These are phyloP conservation scores for Tillus elongatus DNA, from an alignment of 2,888 invertebrate genomes.

Conservation along the genomic window DNA sequence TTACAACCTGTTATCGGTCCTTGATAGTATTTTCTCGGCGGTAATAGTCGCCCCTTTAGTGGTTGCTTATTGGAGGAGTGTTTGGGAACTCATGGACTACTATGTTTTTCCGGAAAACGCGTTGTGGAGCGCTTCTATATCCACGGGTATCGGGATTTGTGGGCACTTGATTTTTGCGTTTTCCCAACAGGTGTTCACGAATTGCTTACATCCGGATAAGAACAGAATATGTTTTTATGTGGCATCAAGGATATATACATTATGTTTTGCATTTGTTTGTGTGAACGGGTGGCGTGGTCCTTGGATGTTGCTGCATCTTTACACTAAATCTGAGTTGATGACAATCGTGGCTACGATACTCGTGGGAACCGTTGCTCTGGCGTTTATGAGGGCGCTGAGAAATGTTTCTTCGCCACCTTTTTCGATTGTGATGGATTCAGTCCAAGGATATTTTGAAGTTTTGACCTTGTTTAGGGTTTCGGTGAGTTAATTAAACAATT, in stretches of 20 bases:
- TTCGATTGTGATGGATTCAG: slow-evolving; percentile 64
- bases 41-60: slow-evolving; percentile 69
- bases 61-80: slow-evolving; percentile 79
- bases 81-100: slow-evolving; percentile 70
- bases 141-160: slow-evolving; percentile 59
- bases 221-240: slow-evolving; percentile 60
- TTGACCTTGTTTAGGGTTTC: slow-evolving; percentile 74
- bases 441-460: slow-evolving; percentile 72
- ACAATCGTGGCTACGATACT: slow-evolving; percentile 54
- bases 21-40: slow-evolving; percentile 65
- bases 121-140: slow-evolving; percentile 55
- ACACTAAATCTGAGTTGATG: slow-evolving; percentile 50
- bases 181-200: slow-evolving; percentile 53
- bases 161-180: slow-evolving; percentile 63
- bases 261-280: slow-evolving; percentile 66
- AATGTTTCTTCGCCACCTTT: slow-evolving; percentile 80
- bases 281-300: slow-evolving; percentile 84
- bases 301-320: slow-evolving; percentile 68
- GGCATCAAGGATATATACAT: slow-evolving; percentile 65
- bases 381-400: slow-evolving; percentile 59
- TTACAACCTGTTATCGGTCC: slow-evolving; percentile 52
- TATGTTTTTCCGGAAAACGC: slow-evolving; percentile 57
- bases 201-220: slow-evolving; percentile 56
- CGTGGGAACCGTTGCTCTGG: slow-evolving; percentile 58
- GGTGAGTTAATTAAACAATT: slow-evolving; percentile 50